Base-by-base conservation (phyloP, 2,888 invertebrate genomes). In the Conops quadrifasciatus region DNA sequence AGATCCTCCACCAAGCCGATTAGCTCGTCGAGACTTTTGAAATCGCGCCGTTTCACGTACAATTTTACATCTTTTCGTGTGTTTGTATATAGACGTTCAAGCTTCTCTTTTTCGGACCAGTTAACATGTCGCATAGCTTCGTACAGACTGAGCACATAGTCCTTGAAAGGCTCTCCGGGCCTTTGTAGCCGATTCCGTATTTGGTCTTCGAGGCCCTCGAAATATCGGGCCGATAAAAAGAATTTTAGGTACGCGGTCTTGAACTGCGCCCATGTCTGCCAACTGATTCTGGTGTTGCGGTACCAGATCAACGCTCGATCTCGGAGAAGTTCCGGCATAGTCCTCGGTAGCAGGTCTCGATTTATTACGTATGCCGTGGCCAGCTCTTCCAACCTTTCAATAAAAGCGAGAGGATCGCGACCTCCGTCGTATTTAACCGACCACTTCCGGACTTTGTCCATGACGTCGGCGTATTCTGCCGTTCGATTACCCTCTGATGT, bases 171-270 rank as follows among this genome's bases (percentile, higher is more conserved):
- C 16, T 59, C 59, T 2, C 30, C 15, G 16, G 59, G 16, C 16
- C 30, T 15, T 19, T 59, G 59, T n/a, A 13, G 59, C 4, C 59
- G 28, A 2, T 59, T 2, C 16, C 59, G 15, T 3, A 59, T 59
- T 15, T 62, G 43, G 24, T 62, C 62, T 7, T 62, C 62, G 21
- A 62, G 45, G 3, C 45, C 19, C 15, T 62, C 62, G 21, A 45
- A 21, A 43, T 11, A 58, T 5, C 62, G 36, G 1, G 45, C 11
- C 1, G 62, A 24, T 13, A 62, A 15, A 13, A 62, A 62, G 45
- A 62, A 45, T 21, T 45, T 28, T 4, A 62, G 43, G 15, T 45
- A 62, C 21, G 43, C 62, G 36, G n/a, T 21, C 13, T 62, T 62
- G 62, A 62, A 62, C 11, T 15, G 11, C 2, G 9, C 16, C 62